phyloP scores from a whole-genome alignment of 1,140 invertebrate genomes.

The Druon quercuslanigerum region DNA sequence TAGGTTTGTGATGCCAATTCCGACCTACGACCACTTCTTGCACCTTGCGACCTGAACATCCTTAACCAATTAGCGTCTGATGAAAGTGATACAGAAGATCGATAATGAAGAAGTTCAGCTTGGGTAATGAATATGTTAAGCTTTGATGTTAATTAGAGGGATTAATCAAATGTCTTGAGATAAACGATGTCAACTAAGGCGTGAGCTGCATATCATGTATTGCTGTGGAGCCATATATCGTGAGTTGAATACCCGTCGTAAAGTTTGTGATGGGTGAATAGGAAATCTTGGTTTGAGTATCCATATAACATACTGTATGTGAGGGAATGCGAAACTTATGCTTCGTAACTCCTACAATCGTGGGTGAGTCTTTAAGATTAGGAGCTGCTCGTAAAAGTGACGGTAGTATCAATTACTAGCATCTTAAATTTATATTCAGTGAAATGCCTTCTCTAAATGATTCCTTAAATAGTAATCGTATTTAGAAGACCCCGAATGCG shows the following conservation, averaged over 20 bases:
- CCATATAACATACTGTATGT: neutral
- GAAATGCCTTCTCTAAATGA: neutral
- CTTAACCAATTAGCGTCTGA: neutral
- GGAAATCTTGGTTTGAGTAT: neutral
- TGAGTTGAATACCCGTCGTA: neutral
- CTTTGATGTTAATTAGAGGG: neutral
- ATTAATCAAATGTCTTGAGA: no score
- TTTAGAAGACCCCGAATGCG: neutral
- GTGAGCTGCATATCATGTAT: neutral
- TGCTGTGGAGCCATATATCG: neutral
- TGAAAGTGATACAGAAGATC: neutral
- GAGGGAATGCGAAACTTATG: conserved; percentile 8
- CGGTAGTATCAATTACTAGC: conserved; percentile 22
- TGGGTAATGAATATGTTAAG: neutral
- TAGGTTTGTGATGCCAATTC: neutral
- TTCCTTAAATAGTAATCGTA: conserved; percentile 10
- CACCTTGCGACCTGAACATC: neutral
- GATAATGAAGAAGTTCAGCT: neutral
- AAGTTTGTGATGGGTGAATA: neutral
- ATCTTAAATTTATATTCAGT: conserved; percentile 18
- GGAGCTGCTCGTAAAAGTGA: conserved; percentile 18
- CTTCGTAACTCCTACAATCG: neutral
- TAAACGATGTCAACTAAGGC: neutral
- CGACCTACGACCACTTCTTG: neutral
- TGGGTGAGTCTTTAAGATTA: neutral